Base-by-base conservation (phyloP, 2,888 invertebrate species). In the Parascotia fuliginaria region DNA sequence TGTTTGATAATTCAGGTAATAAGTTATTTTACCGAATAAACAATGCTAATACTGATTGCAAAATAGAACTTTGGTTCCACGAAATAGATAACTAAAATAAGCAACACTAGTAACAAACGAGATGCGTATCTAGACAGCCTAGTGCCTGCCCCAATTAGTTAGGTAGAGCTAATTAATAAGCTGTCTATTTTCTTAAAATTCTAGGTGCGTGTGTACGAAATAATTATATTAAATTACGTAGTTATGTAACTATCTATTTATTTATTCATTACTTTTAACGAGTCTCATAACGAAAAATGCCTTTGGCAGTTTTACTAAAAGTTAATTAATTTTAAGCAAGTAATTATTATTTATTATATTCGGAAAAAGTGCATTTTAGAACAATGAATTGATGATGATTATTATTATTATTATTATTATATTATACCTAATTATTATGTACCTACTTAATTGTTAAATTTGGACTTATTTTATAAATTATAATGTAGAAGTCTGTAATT, bases 71-170 rank as follows among this genome's bases (percentile, higher is more conserved):
- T 29, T 38, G 48, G 43, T 24, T 33, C 40, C 50, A 58, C 31
- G 13, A 14, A 9, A 13, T 9, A 3, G 9, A 12, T 14, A 32
- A 5, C 12, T n/a, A 12, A 2, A 12, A 14, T 41, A 48, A 59
- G 49, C 36, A 47, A 28, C 27, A 48, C 32, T 41, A 12, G 9
- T 42, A 28, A 37, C 45, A 51, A 29, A 32, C 33, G 14, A 29
- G n/a, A 53, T 53, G 59, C 42, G 7, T 46, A 38, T 43, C 42
- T 51, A 67, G 53, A 51, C 45, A 34, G 38, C 48, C 45, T 57
- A 63, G 64, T 55, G 53, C 55, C 60, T 67, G 64, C 68, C 64
- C 64, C 64, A 63, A 65, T 38, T 46, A 63, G 15, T 39, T 49
- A 66, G n/a, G n/a, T n/a, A n/a, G 45, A 48, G 43, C 36, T 53